Evolutionary conservation across 2,797 vertebrate genomes (phyloP).

Genomic region (Microctenopoma stevenorrisi): DNA sequence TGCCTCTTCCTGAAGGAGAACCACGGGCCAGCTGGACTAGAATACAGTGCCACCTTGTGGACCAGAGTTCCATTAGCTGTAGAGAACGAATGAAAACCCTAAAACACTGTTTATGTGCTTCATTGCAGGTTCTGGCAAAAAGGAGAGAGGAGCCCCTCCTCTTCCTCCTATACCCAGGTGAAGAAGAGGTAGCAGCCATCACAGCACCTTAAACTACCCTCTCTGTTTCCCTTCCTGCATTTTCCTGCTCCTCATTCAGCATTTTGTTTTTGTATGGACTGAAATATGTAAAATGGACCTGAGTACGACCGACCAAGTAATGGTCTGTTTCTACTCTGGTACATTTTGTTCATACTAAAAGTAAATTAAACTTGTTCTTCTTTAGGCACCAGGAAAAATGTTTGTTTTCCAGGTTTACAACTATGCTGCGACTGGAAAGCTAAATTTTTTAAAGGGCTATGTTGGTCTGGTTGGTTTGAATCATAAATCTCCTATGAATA

Average conservation of each 20-base stretch:
- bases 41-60: slow-evolving; percentile 36
- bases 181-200: slow-evolving; percentile 53
- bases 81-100: neutral
- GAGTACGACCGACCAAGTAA: slow-evolving; percentile 33
- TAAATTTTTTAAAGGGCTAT: neutral
- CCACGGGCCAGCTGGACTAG: neutral
- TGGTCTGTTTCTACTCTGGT: slow-evolving; percentile 32
- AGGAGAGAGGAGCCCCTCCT: slow-evolving; percentile 84
- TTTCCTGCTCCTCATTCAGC: slow-evolving; percentile 6
- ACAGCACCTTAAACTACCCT: slow-evolving; percentile 20
- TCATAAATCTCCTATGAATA: neutral
- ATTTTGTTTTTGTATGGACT: slow-evolving; percentile 30
- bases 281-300: slow-evolving; percentile 20
- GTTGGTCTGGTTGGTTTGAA: slow-evolving; percentile 12
- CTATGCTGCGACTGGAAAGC: slow-evolving; percentile 14
- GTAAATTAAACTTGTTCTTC: neutral
- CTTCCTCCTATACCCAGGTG: slow-evolving; percentile 84
- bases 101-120: slow-evolving; percentile 10
- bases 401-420: slow-evolving; percentile 22
- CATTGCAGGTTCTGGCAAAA: slow-evolving; percentile 78
- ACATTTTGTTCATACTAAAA: slow-evolving; percentile 33
- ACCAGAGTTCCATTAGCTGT: neutral
- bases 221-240: neutral
- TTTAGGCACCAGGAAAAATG: neutral
- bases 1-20: neutral